Conservation (phyloP, 2,797 vertebrate genomes). For the Enteromius radiatus region DNA sequence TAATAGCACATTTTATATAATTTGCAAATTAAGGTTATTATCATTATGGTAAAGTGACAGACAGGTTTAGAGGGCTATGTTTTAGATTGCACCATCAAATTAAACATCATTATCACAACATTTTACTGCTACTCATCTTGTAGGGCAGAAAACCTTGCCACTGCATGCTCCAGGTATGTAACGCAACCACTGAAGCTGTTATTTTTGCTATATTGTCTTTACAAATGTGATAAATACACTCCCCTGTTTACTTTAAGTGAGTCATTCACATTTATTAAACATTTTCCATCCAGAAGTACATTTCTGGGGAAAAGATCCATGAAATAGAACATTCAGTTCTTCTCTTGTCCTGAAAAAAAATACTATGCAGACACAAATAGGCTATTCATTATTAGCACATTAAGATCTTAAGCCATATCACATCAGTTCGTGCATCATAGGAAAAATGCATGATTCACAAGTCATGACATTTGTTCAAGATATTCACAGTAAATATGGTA, state of each 20-base stretch:
- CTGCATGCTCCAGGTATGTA: not conserved
- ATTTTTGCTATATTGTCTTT: not conserved
- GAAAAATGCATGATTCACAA: not conserved
- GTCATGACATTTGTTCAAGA: not conserved
- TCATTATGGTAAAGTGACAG: conserved; percentile 11
- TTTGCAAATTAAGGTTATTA: conserved; percentile 1
- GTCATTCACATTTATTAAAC: not conserved
- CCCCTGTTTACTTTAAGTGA: not conserved
- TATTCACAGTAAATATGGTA: not conserved
- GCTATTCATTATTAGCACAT: not conserved
- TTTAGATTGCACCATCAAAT: conserved; percentile 8
- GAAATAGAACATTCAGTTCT: conserved; percentile 4
- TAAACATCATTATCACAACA: conserved; percentile 21
- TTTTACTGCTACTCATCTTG: not conserved
- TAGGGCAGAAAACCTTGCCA: not conserved
- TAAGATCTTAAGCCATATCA: not conserved
- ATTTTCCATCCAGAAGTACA: conserved; percentile 4
- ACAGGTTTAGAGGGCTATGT: not conserved
- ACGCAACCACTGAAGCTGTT: not conserved
- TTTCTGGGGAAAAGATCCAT: not conserved
- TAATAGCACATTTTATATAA: not conserved
- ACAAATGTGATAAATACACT: not conserved
- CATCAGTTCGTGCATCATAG: not conserved
- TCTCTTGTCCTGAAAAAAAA: not conserved
- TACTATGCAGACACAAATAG: not conserved